Conservation (phyloP, 2,113 vertebrate species). For the Calonectris borealis region DNA sequence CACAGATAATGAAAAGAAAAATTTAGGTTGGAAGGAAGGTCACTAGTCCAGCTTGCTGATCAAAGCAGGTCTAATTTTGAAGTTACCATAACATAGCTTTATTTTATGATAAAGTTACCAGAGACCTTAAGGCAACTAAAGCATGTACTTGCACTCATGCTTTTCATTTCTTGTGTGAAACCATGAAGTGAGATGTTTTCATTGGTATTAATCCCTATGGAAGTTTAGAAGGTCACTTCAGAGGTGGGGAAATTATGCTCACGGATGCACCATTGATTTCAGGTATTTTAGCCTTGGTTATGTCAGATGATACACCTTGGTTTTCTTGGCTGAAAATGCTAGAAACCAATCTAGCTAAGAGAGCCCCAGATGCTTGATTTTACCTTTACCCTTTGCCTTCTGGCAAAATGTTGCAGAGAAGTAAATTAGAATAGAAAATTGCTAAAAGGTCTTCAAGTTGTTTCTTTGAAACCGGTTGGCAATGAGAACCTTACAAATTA, state of each 20-base stretch:
- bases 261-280: neutral
- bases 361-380: neutral
- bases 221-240: neutral
- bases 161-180: neutral
- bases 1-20: neutral
- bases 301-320: neutral
- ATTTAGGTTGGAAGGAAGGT: neutral
- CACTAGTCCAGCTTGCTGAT: neutral
- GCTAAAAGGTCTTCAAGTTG: neutral
- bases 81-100: neutral
- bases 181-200: neutral
- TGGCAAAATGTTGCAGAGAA: neutral
- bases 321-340: neutral
- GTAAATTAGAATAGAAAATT: neutral
- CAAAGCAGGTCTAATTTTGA: neutral
- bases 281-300: neutral
- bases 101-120: neutral
- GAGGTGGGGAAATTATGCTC: neutral
- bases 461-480: neutral
- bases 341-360: neutral
- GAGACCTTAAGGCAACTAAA: neutral
- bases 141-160: neutral
- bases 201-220: neutral
- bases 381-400: neutral
- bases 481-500: neutral